Percentiles rank a stretch among this genome's conserved stretches.
Evolutionary conservation across 2,888 invertebrate species (phyloP).

Genomic region (Hipparchia semele): DNA sequence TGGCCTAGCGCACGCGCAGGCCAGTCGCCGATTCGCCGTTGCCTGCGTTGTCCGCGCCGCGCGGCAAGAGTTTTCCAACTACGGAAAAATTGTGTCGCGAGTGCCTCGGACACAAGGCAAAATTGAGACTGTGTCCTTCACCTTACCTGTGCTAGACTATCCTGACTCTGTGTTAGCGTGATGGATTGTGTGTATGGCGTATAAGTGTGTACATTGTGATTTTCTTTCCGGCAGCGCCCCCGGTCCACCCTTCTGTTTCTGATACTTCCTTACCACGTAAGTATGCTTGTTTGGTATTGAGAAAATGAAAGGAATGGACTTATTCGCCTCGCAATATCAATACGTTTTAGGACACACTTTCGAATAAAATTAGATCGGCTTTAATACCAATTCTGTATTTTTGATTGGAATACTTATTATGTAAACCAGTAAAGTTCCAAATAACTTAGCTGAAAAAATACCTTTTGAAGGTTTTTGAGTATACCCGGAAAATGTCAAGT

Average conservation of each 20-base stretch:
- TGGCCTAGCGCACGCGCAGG: conserved; percentile 46
- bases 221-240: conserved; percentile 66
- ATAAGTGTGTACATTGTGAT: conserved; percentile 67
- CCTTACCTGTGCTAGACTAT: conserved; percentile 39
- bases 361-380: background rate
- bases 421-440: background rate
- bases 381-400: background rate
- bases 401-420: background rate
- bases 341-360: background rate
- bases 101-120: conserved; percentile 48
- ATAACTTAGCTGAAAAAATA: background rate
- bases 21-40: conserved; percentile 73
- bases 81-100: conserved; percentile 80
- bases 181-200: conserved; percentile 79
- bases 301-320: conserved; percentile 28
- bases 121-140: conserved; percentile 39
- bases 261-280: conserved; percentile 50
- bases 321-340: background rate
- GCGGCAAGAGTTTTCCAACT: conserved; percentile 72
- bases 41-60: conserved; percentile 68
- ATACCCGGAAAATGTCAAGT: conserved; percentile 7
- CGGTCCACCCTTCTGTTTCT: conserved; percentile 61
- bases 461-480: conserved; percentile 7
- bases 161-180: conserved; percentile 48
- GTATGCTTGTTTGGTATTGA: conserved; percentile 36